Percentiles rank a stretch among this genome's conserved stretches.
These are phyloP conservation scores for Hipposideros armiger DNA, from an alignment of 2,113 vertebrate species.

Conservation along the genomic window DNA sequence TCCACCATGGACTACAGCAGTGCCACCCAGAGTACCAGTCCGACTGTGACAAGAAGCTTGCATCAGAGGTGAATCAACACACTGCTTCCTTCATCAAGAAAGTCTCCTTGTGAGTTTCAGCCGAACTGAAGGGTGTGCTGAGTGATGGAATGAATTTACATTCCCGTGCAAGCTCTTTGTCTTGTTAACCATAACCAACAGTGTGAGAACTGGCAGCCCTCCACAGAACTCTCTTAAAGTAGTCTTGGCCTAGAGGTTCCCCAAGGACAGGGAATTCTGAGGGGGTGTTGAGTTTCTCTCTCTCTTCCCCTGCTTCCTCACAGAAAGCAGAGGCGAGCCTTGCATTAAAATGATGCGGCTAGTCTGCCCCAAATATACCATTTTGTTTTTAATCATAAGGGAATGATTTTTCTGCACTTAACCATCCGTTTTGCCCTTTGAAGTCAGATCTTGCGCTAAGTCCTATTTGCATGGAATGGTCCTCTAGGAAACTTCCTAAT, in stretches of 20 bases:
- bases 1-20: fast-evolving
- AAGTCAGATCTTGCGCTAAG: conserved; percentile 69
- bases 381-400: conserved; percentile 70
- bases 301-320: background rate
- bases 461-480: conserved; percentile 59
- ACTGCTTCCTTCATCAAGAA: background rate
- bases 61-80: background rate
- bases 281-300: background rate
- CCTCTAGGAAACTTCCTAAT: conserved; percentile 67
- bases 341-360: background rate
- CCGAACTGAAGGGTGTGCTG: background rate
- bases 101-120: background rate
- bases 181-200: background rate
- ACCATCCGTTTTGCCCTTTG: conserved; percentile 65
- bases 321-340: background rate
- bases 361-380: conserved; percentile 5
- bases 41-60: background rate
- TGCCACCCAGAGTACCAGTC: background rate
- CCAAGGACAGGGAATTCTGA: background rate
- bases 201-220: background rate
- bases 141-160: background rate
- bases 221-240: background rate
- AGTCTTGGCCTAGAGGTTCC: background rate
- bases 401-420: conserved; percentile 68
- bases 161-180: background rate